Evolutionary conservation across 1,140 invertebrate species (phyloP).

Genomic region (Lepidurus couesii): DNA sequence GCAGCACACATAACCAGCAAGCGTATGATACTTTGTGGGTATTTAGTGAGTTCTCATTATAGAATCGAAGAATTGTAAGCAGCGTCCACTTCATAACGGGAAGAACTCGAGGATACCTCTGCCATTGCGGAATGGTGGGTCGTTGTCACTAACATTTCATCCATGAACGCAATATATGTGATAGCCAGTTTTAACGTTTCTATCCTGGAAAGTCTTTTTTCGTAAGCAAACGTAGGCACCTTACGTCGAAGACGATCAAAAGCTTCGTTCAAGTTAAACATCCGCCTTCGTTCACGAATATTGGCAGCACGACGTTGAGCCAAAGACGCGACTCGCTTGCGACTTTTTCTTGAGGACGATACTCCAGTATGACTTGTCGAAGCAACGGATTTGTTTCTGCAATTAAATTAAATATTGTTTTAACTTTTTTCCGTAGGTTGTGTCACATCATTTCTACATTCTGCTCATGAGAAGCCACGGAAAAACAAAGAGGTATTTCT

Average conservation of each 20-base stretch:
- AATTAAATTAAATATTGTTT: neutral
- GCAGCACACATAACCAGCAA: too few relatives aligned
- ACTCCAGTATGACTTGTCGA: neutral
- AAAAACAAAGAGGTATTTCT: neutral
- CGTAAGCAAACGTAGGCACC: constrained; percentile 95
- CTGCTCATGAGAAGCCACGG: neutral
- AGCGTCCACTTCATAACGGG: neutral
- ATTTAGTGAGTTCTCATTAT: neutral
- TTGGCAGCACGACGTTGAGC: constrained; percentile 87
- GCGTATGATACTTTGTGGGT: too few relatives aligned
- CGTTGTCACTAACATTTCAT: constrained; percentile 61
- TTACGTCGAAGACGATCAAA: constrained; percentile 88
- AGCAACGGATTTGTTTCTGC: neutral
- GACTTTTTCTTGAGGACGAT: constrained; percentile 60
- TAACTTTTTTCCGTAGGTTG: neutral
- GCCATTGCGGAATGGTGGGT: neutral
- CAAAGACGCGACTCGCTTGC: constrained; percentile 78
- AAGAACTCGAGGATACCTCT: constrained; percentile 12
- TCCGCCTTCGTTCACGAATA: constrained; percentile 85
- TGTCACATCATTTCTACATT: neutral
- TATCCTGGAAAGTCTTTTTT: constrained; percentile 94
- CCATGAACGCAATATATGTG: constrained; percentile 97
- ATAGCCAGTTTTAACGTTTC: constrained; percentile 95
- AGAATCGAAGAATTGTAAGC: neutral
- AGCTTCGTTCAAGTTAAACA: constrained; percentile 97